phyloP scores from a whole-genome alignment of 2,113 vertebrate species.

The Megaceryle maxima region DNA sequence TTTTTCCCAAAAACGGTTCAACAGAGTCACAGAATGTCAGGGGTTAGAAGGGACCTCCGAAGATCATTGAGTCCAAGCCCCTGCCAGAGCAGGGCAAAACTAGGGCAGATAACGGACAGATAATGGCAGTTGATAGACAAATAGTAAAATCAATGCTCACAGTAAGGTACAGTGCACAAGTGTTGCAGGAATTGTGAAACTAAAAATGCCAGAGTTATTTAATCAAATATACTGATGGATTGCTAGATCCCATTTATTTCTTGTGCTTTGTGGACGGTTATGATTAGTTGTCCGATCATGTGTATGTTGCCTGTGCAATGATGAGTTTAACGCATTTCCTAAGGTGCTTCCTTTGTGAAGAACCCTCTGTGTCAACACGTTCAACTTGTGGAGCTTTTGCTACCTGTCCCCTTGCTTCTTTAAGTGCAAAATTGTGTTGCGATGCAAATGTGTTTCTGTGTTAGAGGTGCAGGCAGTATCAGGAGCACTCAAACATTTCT shows the following conservation, averaged over 20 bases:
- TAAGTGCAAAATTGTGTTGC: neutral
- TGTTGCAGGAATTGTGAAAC: neutral
- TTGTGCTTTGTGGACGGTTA: rapidly evolving
- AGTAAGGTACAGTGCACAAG: neutral
- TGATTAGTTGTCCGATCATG: neutral
- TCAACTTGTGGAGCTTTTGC: neutral
- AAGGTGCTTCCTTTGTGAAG: neutral
- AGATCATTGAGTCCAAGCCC: no score
- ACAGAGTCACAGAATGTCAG: no score
- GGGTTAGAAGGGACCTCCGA: no score
- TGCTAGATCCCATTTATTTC: neutral
- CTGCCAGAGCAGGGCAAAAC: no score
- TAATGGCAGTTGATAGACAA: neutral
- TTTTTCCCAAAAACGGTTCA: neutral
- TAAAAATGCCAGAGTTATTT: neutral
- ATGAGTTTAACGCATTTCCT: neutral
- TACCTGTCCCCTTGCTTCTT: neutral
- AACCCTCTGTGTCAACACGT: rapidly evolving
- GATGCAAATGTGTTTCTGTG: neutral
- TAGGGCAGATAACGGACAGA: no score
- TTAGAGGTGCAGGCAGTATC: neutral
- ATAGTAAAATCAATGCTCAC: neutral
- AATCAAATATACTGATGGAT: neutral
- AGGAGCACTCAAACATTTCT: neutral
- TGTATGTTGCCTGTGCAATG: neutral